phyloP scores from a whole-genome alignment of 2,113 vertebrate species.

The Xerus inauris region DNA sequence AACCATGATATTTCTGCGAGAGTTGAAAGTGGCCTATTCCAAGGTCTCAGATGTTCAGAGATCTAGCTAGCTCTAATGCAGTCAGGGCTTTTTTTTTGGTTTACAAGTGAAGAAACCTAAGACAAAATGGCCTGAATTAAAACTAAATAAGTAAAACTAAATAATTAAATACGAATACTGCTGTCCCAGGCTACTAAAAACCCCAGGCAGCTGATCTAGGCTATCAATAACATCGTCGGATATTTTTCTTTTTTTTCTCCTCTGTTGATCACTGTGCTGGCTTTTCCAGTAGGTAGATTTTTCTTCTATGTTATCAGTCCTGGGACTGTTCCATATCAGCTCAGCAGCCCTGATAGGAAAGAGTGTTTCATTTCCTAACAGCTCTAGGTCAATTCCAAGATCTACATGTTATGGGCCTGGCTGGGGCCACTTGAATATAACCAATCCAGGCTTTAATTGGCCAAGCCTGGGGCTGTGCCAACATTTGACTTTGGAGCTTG shows the following conservation, averaged over 20 bases:
- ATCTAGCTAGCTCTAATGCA: background rate
- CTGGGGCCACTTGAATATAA: background rate
- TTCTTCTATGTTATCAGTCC: background rate
- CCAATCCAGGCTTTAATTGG: background rate
- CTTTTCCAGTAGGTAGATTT: background rate
- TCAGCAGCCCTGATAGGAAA: background rate
- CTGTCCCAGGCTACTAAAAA: background rate
- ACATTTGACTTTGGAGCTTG: background rate
- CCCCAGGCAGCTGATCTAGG: accelerated
- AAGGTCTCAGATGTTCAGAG: background rate
- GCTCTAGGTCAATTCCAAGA: background rate
- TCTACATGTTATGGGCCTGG: background rate
- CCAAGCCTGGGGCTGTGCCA: background rate
- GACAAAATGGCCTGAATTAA: background rate
- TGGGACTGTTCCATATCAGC: background rate
- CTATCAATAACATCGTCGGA: background rate
- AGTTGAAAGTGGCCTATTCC: background rate
- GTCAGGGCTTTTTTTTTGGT: background rate
- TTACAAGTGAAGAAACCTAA: background rate
- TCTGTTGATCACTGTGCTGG: background rate
- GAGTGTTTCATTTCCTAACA: background rate
- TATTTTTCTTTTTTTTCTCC: background rate
- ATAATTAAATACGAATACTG: background rate
- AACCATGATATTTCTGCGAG: background rate
- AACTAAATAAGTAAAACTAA: background rate